Evolutionary conservation across 2,797 vertebrate genomes (phyloP).

Genomic region (Tachyglossus aculeatus): DNA sequence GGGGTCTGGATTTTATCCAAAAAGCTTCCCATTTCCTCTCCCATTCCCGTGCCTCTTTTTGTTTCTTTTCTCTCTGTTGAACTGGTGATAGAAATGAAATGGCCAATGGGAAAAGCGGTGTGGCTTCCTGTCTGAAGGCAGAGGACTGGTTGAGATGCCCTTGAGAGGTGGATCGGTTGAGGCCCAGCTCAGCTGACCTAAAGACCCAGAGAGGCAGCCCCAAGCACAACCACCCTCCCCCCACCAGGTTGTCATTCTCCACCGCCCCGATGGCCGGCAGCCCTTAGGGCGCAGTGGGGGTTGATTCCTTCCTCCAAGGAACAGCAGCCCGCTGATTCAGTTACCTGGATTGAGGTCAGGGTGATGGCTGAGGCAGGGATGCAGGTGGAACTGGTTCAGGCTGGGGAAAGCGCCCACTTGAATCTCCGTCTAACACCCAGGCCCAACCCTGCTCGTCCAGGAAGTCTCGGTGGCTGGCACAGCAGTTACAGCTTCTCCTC

Average conservation of each 20-base stretch:
- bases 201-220: not conserved
- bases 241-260: not conserved
- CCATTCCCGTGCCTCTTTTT: too few species aligned
- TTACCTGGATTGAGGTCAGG: slow-evolving; percentile 58
- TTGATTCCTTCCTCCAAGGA: too few species aligned
- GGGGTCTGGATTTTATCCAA: too few species aligned
- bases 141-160: not conserved
- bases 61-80: too few species aligned
- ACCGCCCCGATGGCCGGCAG: not conserved
- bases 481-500: not conserved
- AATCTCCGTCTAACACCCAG: slow-evolving; percentile 33
- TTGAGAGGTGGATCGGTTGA: too few species aligned
- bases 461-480: slow-evolving; percentile 18
- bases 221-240: not conserved
- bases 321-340: slow-evolving; percentile 58
- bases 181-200: too few species aligned
- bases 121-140: not conserved
- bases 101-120: too few species aligned
- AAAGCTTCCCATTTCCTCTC: too few species aligned
- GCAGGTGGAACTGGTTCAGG: slow-evolving; percentile 63
- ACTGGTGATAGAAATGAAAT: too few species aligned
- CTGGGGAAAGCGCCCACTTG: slow-evolving; percentile 41
- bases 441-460: slow-evolving; percentile 39
- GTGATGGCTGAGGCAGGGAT: slow-evolving; percentile 36
- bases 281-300: not conserved